Percentiles rank a stretch among this genome's conserved stretches.
Evolutionary conservation across 2,888 invertebrate species (phyloP).

Genomic region (Tuta absoluta): DNA sequence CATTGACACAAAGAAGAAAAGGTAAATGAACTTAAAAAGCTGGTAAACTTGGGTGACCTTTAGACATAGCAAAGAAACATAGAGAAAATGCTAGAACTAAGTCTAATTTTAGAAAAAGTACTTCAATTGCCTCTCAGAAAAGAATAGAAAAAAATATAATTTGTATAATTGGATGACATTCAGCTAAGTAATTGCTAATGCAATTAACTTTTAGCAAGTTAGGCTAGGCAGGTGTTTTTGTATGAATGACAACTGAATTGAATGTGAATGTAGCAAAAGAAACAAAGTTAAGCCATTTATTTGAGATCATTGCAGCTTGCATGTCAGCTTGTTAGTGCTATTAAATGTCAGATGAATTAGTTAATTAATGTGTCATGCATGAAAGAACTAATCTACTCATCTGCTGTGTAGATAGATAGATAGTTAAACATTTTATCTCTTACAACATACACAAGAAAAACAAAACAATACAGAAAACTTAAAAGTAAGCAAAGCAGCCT

Average conservation of each 20-base stretch:
- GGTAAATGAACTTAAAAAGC: not conserved
- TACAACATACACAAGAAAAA: no score
- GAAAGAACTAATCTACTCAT: not conserved
- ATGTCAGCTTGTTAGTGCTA: not conserved
- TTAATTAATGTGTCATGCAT: slow-evolving; percentile 2
- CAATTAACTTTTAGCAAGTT: not conserved
- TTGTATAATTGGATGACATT: slow-evolving; percentile 7
- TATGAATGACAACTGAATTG: slow-evolving; percentile 2
- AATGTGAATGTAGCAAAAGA: not conserved
- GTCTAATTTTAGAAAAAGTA: not conserved
- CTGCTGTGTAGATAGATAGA: no score
- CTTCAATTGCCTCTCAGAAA: not conserved
- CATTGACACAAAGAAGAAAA: not conserved
- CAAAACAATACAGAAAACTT: no score
- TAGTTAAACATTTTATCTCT: no score
- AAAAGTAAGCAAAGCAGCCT: no score
- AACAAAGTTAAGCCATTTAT: not conserved
- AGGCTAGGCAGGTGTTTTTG: slow-evolving; percentile 12
- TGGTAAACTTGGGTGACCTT: not conserved
- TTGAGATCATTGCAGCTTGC: slow-evolving; percentile 3
- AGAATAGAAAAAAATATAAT: not conserved
- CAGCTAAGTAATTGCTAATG: not conserved
- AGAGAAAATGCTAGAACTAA: not conserved
- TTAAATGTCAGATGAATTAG: slow-evolving; percentile 5
- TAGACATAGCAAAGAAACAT: not conserved